Evolutionary conservation across 2,888 invertebrate species (phyloP).

Genomic region (Pyrocoelia pectoralis): DNA sequence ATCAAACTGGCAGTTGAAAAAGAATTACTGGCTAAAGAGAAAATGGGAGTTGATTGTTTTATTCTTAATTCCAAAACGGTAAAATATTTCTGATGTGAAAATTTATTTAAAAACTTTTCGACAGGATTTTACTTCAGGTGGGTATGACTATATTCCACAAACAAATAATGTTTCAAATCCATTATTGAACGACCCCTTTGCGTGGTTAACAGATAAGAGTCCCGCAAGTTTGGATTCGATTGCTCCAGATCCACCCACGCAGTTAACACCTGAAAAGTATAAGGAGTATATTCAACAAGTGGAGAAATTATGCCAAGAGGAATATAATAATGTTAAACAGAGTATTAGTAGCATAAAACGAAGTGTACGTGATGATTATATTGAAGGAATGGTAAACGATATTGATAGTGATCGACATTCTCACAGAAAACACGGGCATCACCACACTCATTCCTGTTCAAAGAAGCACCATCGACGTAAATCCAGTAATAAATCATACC

Average conservation of each 20-base stretch:
- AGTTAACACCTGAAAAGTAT: background rate
- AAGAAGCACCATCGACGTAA: slow-evolving; percentile 1
- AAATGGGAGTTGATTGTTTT: slow-evolving; percentile 12
- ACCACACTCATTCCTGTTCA: background rate
- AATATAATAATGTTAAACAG: background rate
- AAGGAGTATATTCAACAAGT: background rate
- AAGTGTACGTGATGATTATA: background rate
- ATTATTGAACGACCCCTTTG: background rate
- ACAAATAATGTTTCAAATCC: background rate
- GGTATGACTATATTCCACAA: background rate
- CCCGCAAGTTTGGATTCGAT: background rate
- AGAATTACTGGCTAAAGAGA: slow-evolving; percentile 26
- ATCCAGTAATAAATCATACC: background rate
- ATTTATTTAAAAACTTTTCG: background rate
- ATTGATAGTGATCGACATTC: background rate
- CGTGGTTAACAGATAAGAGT: background rate
- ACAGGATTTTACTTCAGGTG: background rate
- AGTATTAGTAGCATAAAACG: background rate
- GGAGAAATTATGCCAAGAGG: background rate
- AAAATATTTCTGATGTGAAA: too few relatives aligned
- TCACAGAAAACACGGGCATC: background rate
- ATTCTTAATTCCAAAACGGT: background rate
- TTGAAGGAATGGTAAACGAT: background rate
- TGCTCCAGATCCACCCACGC: background rate
- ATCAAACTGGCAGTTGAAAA: slow-evolving; percentile 24